Evolutionary conservation across 2,888 invertebrate genomes (phyloP).

Genomic region (Ephialtes manifestator): DNA sequence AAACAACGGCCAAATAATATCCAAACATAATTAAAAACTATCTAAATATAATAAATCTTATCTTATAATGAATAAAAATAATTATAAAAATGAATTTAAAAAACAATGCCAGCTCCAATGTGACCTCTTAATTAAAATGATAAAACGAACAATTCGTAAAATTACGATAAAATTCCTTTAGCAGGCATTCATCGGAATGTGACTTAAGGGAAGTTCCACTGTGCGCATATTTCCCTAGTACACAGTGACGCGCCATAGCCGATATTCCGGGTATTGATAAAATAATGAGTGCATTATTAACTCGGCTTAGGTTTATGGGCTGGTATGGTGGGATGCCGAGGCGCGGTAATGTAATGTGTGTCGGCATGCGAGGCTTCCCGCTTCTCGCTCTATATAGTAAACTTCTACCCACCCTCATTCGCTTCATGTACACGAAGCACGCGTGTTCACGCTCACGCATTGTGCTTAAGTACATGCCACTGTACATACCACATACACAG

Average conservation of each 20-base stretch:
- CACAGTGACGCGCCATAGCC: constrained; percentile 20
- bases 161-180: too few relatives aligned
- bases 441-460: constrained; percentile 60
- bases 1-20: too few relatives aligned
- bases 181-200: too few relatives aligned
- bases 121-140: too few relatives aligned
- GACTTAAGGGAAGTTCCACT: neutral
- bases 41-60: too few relatives aligned
- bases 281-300: constrained; percentile 84
- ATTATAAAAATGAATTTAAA: too few relatives aligned
- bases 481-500: neutral
- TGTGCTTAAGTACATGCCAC: constrained; percentile 24
- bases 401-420: neutral
- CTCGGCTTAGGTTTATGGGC: constrained; percentile 71
- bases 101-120: too few relatives aligned
- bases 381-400: constrained; percentile 31
- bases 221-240: constrained; percentile 24
- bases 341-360: constrained; percentile 77
- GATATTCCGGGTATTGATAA: constrained; percentile 81
- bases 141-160: too few relatives aligned
- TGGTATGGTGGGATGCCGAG: constrained; percentile 58
- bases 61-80: too few relatives aligned
- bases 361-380: constrained; percentile 79
- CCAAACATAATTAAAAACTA: too few relatives aligned
- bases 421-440: constrained; percentile 14